Evolutionary conservation across 2,113 vertebrate genomes (phyloP).

Genomic region (Chelonoidis abingdonii): DNA sequence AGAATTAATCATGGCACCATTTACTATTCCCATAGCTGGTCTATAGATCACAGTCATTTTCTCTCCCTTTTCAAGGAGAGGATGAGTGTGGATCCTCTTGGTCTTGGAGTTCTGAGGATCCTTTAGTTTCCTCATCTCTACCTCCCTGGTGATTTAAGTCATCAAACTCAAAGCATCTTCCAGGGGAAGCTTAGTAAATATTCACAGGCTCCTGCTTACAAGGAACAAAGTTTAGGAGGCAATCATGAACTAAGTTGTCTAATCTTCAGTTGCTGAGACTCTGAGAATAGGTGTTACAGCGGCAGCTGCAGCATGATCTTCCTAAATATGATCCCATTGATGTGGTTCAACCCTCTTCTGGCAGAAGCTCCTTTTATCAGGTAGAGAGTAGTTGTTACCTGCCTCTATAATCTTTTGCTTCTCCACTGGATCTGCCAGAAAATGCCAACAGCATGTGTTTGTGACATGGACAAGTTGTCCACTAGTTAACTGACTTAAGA

Average conservation of each 20-base stretch:
- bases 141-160: background rate
- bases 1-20: rapidly evolving
- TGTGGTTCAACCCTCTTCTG: background rate
- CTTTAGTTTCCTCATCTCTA: background rate
- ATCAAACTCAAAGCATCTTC: background rate
- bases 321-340: background rate
- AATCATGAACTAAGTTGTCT: background rate
- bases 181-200: rapidly evolving
- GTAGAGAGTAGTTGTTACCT: background rate
- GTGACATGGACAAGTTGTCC: background rate
- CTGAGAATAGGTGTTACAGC: rapidly evolving
- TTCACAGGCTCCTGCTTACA: background rate
- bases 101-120: background rate
- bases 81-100: background rate
- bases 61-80: rapidly evolving
- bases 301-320: background rate
- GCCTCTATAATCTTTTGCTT: rapidly evolving
- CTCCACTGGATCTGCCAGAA: background rate
- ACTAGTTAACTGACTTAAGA: background rate
- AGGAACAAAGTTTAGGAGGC: background rate
- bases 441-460: background rate
- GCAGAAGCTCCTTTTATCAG: background rate
- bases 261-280: rapidly evolving
- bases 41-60: rapidly evolving
- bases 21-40: background rate